phyloP scores from a whole-genome alignment of 1,140 invertebrate genomes.

The Charaxes varanes region DNA sequence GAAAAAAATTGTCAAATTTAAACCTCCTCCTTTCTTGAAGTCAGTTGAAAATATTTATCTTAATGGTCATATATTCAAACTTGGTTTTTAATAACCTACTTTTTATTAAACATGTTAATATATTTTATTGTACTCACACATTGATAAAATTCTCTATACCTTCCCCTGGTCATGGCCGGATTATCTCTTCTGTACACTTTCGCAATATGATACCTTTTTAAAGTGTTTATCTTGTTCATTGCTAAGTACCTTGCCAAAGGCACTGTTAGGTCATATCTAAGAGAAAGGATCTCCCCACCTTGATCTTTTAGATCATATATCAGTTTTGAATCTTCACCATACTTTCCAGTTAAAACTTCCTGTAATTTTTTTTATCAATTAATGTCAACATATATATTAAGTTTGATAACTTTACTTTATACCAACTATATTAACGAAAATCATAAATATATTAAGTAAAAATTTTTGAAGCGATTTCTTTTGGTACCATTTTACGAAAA shows the following conservation, averaged over 20 bases:
- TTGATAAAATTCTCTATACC: constrained; percentile 99
- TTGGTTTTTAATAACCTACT: too few species aligned
- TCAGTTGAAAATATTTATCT: too few species aligned
- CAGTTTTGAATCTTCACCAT: constrained; percentile 99
- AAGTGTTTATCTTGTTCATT: constrained; percentile 96
- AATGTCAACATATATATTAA: background rate
- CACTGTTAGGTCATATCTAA: constrained; percentile 94
- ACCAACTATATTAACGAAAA: too few species aligned
- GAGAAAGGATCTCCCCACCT: constrained; percentile 95
- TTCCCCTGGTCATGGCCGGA: constrained; percentile 95
- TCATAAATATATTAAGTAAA: too few species aligned
- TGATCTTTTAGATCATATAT: constrained; percentile 99
- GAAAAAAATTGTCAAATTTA: background rate
- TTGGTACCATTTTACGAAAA: too few species aligned
- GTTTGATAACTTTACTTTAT: too few species aligned
- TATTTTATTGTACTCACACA: too few species aligned
- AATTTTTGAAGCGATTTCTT: too few species aligned
- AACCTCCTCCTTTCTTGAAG: too few species aligned
- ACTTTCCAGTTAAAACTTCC: constrained; percentile 99
- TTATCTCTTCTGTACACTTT: constrained; percentile 99
- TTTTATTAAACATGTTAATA: too few species aligned
- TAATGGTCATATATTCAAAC: too few species aligned
- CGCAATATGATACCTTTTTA: constrained; percentile 96
- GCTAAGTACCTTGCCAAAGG: constrained; percentile 98
- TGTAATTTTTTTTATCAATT: constrained; percentile 52